Evolutionary conservation across 2,797 vertebrate species (phyloP).

Genomic region (Bovichtus diacanthus): DNA sequence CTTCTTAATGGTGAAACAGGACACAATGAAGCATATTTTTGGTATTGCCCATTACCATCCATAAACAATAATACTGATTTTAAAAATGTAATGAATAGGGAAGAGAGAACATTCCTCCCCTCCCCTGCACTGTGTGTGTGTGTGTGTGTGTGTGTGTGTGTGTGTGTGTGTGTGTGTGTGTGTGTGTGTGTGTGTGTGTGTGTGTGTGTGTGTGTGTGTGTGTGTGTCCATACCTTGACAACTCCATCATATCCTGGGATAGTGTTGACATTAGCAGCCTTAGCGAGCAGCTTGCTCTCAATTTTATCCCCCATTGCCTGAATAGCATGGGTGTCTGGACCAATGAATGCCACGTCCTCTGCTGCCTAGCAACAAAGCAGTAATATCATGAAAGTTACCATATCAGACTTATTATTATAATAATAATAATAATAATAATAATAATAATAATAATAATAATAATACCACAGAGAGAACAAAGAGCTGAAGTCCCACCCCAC

Average conservation of each 20-base stretch:
- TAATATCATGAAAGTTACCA: not conserved
- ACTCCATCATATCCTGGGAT: slow-evolving; percentile 98
- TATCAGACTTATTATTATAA: not conserved
- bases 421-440: not conserved
- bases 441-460: not conserved
- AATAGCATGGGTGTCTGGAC: slow-evolving; percentile 95
- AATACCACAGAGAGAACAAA: not conserved
- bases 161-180: not conserved
- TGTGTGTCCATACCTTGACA: slow-evolving; percentile 88
- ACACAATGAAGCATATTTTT: not conserved
- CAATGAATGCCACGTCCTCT: slow-evolving; percentile 92
- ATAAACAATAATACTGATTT: not conserved
- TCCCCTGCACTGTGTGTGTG: not conserved
- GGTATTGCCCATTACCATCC: too few species aligned
- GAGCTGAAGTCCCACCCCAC: not conserved
- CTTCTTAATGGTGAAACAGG: not conserved
- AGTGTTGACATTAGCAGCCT: slow-evolving; percentile 95
- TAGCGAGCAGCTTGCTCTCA: slow-evolving; percentile 97
- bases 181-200: not conserved
- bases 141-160: slow-evolving; percentile 3
- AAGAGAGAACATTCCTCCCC: not conserved
- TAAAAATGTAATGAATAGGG: not conserved
- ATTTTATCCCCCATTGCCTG: slow-evolving; percentile 99
- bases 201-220: not conserved
- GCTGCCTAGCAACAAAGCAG: slow-evolving; percentile 84